Evolutionary conservation across 2,888 invertebrate species (phyloP).

Genomic region (Calliopum simillimum): DNA sequence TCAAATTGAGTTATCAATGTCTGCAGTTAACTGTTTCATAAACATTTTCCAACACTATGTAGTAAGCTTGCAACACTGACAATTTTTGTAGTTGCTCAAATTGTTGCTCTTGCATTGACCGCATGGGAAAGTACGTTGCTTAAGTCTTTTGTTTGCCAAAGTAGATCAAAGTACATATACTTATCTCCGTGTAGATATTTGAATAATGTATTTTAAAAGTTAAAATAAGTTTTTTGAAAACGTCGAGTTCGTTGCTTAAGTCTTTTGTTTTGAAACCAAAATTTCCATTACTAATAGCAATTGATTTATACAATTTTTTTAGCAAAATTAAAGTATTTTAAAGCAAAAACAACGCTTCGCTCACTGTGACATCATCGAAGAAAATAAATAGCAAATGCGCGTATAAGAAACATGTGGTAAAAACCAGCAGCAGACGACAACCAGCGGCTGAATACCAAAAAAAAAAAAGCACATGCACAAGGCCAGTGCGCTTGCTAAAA

Average conservation of each 20-base stretch:
- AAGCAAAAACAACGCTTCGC: not conserved
- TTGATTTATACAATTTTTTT: too few relatives aligned
- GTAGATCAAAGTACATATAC: not conserved
- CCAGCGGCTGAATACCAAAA: not conserved
- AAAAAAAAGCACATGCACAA: slow-evolving; percentile 17
- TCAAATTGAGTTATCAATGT: too few relatives aligned
- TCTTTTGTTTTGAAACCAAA: not conserved
- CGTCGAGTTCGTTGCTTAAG: not conserved
- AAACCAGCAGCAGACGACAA: slow-evolving; percentile 6
- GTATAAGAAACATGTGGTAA: not conserved
- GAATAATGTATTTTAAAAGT: not conserved
- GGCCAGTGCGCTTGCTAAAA: slow-evolving; percentile 15
- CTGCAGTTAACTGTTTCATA: too few relatives aligned
- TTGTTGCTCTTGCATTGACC: too few relatives aligned
- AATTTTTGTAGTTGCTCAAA: too few relatives aligned
- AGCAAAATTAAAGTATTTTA: not conserved
- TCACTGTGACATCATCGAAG: slow-evolving; percentile 7
- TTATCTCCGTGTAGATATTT: not conserved
- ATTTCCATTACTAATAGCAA: too few relatives aligned
- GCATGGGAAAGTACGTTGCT: too few relatives aligned
- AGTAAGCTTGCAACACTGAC: too few relatives aligned
- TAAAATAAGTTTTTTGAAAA: not conserved
- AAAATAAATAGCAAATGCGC: not conserved
- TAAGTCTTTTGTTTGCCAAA: too few relatives aligned
- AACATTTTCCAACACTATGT: too few relatives aligned